Percentiles rank a stretch among this genome's conserved stretches.
Conservation (phyloP, 2,797 vertebrate genomes). For the Manis javanica region DNA sequence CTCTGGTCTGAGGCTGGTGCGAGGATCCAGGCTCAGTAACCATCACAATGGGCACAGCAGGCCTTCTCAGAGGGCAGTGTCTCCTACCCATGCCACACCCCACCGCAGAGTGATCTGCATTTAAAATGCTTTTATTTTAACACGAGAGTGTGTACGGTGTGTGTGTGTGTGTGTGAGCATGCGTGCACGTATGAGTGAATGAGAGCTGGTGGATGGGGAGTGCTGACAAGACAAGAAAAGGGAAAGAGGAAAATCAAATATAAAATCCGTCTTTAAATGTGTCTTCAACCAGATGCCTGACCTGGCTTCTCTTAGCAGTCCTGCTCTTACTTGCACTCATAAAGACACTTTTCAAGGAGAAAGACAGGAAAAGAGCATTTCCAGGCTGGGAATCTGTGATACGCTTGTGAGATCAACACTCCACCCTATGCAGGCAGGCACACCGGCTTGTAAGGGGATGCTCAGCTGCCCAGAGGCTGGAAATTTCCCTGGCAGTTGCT, state of each 20-base stretch:
- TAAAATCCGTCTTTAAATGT: conserved; percentile 39
- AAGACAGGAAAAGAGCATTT: background rate
- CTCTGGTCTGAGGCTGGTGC: background rate
- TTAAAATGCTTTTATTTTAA: conserved; percentile 38
- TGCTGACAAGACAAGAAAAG: background rate
- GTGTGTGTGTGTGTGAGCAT: background rate
- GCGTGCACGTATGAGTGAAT: too few species aligned
- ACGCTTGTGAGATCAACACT: background rate
- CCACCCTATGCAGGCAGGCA: rapidly evolving
- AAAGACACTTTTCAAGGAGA: background rate
- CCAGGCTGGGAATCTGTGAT: background rate
- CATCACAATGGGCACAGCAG: conserved; percentile 49
- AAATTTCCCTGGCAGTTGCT: background rate
- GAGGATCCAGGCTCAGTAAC: conserved; percentile 50
- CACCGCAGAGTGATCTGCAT: background rate
- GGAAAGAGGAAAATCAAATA: background rate
- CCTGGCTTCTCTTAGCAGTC: background rate
- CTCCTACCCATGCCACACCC: background rate
- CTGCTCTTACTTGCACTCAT: background rate
- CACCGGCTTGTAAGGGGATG: background rate
- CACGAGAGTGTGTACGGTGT: background rate
- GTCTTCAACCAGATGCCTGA: background rate
- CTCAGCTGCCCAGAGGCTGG: background rate
- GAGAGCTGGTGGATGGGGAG: background rate
- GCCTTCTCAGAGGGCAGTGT: background rate